Percentiles rank a stretch among this genome's conserved stretches.
Evolutionary conservation across 2,888 invertebrate genomes (phyloP).

Genomic region (Stenodera caucasica): DNA sequence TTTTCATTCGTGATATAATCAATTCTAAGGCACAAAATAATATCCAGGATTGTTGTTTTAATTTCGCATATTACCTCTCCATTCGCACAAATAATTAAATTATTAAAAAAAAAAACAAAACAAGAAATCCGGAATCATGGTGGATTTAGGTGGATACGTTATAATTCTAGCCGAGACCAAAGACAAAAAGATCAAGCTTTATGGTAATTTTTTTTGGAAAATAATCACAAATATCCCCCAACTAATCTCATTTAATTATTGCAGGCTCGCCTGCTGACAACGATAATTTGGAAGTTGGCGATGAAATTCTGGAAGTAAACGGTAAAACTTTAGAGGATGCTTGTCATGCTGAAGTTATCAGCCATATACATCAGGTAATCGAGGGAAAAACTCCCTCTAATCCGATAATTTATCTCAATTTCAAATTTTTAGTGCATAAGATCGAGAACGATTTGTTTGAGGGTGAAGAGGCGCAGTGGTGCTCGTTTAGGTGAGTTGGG

Average conservation of each 20-base stretch:
- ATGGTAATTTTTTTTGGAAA: slow-evolving; percentile 65
- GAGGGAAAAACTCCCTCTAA: background rate
- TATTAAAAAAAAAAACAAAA: background rate
- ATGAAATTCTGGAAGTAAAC: slow-evolving; percentile 97
- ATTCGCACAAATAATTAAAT: too few species aligned
- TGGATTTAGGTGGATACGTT: slow-evolving; percentile 93
- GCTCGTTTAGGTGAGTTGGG: slow-evolving; percentile 80
- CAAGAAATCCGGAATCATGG: slow-evolving; percentile 58
- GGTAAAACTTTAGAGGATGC: slow-evolving; percentile 90
- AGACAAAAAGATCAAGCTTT: slow-evolving; percentile 91
- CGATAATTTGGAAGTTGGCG: slow-evolving; percentile 92
- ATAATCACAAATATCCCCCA: too few species aligned
- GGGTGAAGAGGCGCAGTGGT: slow-evolving; percentile 87
- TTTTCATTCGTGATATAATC: too few species aligned
- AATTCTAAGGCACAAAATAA: too few species aligned
- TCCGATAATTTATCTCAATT: background rate
- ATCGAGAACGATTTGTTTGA: slow-evolving; percentile 90
- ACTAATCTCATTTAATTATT: too few species aligned
- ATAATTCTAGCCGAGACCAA: slow-evolving; percentile 92
- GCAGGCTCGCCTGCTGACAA: slow-evolving; percentile 88
- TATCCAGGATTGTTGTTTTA: too few species aligned
- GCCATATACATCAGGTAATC: slow-evolving; percentile 90
- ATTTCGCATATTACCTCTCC: too few species aligned
- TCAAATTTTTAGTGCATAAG: slow-evolving; percentile 83
- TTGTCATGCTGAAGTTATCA: slow-evolving; percentile 88